These are phyloP conservation scores for Cheilosia impressa DNA, from an alignment of 2,888 invertebrate species.

Conservation along the genomic window DNA sequence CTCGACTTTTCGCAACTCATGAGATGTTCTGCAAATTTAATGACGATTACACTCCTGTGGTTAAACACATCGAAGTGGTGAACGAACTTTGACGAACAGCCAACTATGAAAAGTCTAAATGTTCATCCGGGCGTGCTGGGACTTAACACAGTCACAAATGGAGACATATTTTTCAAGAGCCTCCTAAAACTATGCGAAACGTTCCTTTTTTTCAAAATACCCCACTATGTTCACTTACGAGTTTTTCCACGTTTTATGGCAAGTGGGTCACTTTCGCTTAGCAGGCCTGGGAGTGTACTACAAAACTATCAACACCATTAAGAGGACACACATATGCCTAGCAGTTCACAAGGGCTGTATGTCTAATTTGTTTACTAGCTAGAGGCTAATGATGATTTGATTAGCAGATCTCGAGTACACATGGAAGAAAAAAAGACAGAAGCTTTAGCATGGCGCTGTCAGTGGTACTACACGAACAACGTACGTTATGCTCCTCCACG, in stretches of 20 bases:
- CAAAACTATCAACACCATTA: too few relatives aligned
- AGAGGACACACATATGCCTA: background rate
- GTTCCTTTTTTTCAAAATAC: background rate
- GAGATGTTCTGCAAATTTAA: too few relatives aligned
- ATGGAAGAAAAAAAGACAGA: too few relatives aligned
- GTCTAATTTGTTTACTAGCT: background rate
- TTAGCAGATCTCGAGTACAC: background rate
- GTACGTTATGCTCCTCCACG: too few relatives aligned
- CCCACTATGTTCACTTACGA: background rate
- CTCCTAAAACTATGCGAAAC: too few relatives aligned
- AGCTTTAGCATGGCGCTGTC: too few relatives aligned
- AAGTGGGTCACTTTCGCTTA: conserved; percentile 13
- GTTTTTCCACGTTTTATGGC: background rate
- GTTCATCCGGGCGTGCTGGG: background rate
- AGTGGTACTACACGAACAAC: too few relatives aligned
- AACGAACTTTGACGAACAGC: too few relatives aligned
- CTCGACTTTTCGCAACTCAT: too few relatives aligned
- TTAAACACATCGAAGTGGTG: background rate
- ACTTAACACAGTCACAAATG: too few relatives aligned
- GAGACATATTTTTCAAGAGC: too few relatives aligned
- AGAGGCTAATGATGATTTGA: background rate
- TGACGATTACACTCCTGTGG: background rate
- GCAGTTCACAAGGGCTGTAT: background rate
- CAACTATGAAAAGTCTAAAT: background rate
- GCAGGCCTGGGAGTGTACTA: background rate